These are phyloP conservation scores for Palloptera scutellata DNA, from an alignment of 2,888 invertebrate genomes.

Conservation along the genomic window DNA sequence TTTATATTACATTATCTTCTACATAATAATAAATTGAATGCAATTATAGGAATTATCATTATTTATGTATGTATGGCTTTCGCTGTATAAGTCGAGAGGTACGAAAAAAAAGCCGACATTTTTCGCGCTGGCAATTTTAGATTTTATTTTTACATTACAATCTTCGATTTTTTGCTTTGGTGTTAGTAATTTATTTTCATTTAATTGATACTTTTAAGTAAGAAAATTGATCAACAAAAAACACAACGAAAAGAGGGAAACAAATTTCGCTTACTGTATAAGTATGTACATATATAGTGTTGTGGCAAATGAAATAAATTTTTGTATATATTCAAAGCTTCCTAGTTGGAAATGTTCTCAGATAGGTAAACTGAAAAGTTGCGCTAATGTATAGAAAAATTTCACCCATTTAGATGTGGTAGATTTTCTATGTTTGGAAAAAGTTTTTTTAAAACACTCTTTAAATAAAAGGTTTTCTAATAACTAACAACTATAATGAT, in stretches of 20 bases:
- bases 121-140: not conserved
- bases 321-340: too few relatives aligned
- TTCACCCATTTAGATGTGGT: too few relatives aligned
- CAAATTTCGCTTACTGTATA: too few relatives aligned
- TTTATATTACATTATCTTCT: constrained; percentile 63
- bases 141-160: not conserved
- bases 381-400: too few relatives aligned
- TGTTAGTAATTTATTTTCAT: constrained; percentile 25
- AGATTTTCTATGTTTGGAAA: too few relatives aligned
- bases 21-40: constrained; percentile 64
- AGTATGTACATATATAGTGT: too few relatives aligned
- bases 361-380: too few relatives aligned
- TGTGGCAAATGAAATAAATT: too few relatives aligned
- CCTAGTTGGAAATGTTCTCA: too few relatives aligned
- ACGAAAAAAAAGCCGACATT: not conserved
- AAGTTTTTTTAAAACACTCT: too few relatives aligned
- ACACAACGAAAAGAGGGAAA: constrained; percentile 6
- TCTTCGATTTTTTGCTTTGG: constrained; percentile 1
- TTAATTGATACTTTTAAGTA: constrained; percentile 28
- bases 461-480: too few relatives aligned
- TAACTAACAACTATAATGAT: too few relatives aligned
- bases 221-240: constrained; percentile 4
- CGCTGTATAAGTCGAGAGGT: constrained; percentile 37
- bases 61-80: constrained; percentile 60
- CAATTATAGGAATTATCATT: constrained; percentile 65